Conservation (phyloP, 2,888 invertebrate species). For the Hedychridium roseum region DNA sequence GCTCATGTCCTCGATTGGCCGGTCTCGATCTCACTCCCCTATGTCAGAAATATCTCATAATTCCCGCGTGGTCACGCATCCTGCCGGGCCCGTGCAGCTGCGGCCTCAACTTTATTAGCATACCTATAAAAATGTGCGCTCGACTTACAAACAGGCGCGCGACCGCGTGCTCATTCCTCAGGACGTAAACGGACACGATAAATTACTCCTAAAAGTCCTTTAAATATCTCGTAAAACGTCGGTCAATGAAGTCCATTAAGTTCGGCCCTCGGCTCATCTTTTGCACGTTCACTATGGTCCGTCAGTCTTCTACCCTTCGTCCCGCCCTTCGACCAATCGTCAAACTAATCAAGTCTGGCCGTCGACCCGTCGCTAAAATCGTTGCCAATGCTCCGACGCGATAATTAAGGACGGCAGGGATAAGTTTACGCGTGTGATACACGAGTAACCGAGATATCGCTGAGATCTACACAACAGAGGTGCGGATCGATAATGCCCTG, state of each 20-base stretch:
- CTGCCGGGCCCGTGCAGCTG: slow-evolving; percentile 53
- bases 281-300: too few relatives aligned
- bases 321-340: too few relatives aligned
- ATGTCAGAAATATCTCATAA: slow-evolving; percentile 55
- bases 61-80: slow-evolving; percentile 59
- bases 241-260: slow-evolving; percentile 42
- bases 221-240: slow-evolving; percentile 56
- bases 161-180: slow-evolving; percentile 17
- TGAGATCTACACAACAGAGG: too few relatives aligned
- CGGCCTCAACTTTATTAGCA: slow-evolving; percentile 57
- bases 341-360: too few relatives aligned
- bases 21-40: slow-evolving; percentile 13
- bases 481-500: too few relatives aligned
- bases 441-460: background rate
- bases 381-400: background rate
- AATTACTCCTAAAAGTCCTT: slow-evolving; percentile 55
- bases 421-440: background rate
- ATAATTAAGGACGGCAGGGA: background rate
- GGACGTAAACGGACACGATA: slow-evolving; percentile 53
- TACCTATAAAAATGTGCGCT: slow-evolving; percentile 60
- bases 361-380: too few relatives aligned
- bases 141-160: too few relatives aligned
- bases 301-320: too few relatives aligned
- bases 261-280: slow-evolving; percentile 10
- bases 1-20: slow-evolving; percentile 7